phyloP scores from a whole-genome alignment of 2,797 vertebrate genomes.

The Tauraco hartlaubi region DNA sequence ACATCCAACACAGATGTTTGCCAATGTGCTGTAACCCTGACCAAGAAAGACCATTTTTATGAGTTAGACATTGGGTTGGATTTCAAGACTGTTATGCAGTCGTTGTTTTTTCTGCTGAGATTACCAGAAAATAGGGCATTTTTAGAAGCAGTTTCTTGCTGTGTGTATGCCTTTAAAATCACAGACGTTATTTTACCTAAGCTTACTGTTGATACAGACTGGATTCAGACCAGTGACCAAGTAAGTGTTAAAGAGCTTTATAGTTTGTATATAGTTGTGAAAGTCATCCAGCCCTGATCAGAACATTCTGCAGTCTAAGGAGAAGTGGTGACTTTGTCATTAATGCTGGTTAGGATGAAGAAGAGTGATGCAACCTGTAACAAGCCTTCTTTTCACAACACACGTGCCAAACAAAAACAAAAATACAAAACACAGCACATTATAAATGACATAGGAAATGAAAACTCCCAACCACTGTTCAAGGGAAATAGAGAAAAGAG shows the following conservation, averaged over 20 bases:
- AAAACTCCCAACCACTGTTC: slow-evolving; percentile 48
- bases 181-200: background rate
- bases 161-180: background rate
- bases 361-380: slow-evolving; percentile 9
- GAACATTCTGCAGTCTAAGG: background rate
- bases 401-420: slow-evolving; percentile 50
- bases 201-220: background rate
- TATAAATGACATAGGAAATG: slow-evolving; percentile 76
- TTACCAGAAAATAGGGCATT: background rate
- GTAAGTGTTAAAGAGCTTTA: background rate
- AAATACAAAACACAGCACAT: slow-evolving; percentile 54
- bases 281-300: background rate
- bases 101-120: background rate
- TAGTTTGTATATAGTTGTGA: background rate
- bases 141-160: background rate
- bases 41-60: background rate
- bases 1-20: background rate
- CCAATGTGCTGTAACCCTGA: background rate
- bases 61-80: background rate
- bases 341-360: background rate
- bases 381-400: slow-evolving; percentile 2
- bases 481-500: slow-evolving; percentile 55
- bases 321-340: background rate
- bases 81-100: background rate
- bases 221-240: background rate